phyloP scores from a whole-genome alignment of 2,113 vertebrate species.

The Calonectris borealis region DNA sequence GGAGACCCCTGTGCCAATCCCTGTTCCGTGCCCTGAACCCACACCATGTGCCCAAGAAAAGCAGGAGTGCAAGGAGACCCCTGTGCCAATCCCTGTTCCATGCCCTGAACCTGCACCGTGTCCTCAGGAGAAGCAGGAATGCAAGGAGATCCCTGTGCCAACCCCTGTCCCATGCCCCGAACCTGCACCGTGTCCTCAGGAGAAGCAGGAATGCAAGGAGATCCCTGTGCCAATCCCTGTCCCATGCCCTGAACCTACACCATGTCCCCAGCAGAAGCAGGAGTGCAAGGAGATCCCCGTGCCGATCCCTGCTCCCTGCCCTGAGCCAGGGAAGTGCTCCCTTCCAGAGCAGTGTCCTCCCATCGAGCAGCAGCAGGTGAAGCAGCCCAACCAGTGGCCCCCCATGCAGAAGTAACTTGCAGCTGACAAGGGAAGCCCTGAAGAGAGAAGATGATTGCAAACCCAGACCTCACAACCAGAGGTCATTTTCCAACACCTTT shows the following conservation, averaged over 20 bases:
- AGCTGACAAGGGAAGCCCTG: not conserved
- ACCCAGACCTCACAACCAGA: not conserved
- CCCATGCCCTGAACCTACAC: no score
- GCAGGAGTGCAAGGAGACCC: not conserved
- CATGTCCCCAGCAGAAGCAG: not conserved
- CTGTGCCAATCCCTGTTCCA: not conserved
- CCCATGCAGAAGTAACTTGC: slow-evolving; percentile 1
- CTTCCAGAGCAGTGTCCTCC: not conserved
- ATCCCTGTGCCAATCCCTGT: not conserved
- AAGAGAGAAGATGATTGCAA: not conserved
- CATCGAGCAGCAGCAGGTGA: slow-evolving; percentile 34
- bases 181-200: rapidly evolving
- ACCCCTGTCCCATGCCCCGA: not conserved
- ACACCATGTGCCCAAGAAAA: not conserved
- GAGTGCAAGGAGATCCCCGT: not conserved
- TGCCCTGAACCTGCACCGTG: not conserved
- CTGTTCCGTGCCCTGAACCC: not conserved
- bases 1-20: not conserved
- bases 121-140: not conserved
- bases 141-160: not conserved
- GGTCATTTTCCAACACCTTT: not conserved
- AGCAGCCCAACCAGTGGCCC: slow-evolving; percentile 28
- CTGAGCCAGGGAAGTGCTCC: not conserved
- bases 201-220: not conserved
- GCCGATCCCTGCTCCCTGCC: not conserved